Base-by-base conservation (phyloP, 2,797 vertebrate species). In the Orestias chungarensis region DNA sequence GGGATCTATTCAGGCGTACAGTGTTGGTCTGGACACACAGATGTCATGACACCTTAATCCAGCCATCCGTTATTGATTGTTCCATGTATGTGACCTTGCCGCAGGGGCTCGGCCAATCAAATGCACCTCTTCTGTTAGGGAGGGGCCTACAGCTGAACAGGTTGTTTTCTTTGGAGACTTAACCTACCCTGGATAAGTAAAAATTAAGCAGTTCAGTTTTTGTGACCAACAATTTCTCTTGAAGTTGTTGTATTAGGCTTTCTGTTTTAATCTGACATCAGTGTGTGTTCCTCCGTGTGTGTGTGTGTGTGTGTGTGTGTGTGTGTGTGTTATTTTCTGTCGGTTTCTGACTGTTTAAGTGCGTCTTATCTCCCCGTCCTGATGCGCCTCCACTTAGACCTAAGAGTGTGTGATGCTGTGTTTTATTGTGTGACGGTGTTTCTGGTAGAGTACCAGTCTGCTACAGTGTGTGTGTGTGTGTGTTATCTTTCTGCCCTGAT, bases 41-140 rank as follows among this genome's bases (percentile, higher is more conserved):
- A 93, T 90, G 89, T 87, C 88, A 89, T 86, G 88, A 91, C 92
- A 90, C 93, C 92, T 93, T 91, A 82, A 92, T 94, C 90, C 90
- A 90, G 86, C 85, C 78, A 91, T 91, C 86, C 87, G 82, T 83
- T 92, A 94, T 93, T 82, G 90, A 94, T 93, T 94, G 91, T 93
- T 93, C 93, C 88, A 90, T 91, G 87, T 80, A 68, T 82, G 74
- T 87, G 88, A 92, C 90, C 90, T 95, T 92, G 90, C 94, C 90
- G 80, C 88, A 83, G 90, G 85, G 91, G 92, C 80, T 86, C 68
- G 68, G 82, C 87, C 91, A 90, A 91, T 92, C 92, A 93, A 91
- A 93, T 67, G 27, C 66, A 85, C 74, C n/a, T 20, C 80, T 81
- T 76, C 81, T 82, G 74, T 70, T 72, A 71, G 79, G 80, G 76